Evolutionary conservation across 2,888 invertebrate genomes (phyloP), one percentile per base, ranked within the genome.

Genomic region (Temnothorax unifasciatus): DNA sequence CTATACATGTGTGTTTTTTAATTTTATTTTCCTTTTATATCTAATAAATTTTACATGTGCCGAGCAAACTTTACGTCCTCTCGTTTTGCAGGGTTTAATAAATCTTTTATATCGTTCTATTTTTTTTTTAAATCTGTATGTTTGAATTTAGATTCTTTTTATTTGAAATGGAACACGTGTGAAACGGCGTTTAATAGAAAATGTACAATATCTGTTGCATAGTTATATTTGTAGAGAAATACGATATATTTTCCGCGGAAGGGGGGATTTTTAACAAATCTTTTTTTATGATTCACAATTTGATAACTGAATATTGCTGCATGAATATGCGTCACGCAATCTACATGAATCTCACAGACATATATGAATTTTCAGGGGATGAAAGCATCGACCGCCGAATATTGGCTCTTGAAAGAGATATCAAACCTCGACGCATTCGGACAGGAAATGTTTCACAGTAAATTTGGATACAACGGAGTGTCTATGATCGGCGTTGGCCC

Each of bases 351-450:
- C 21, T 50, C 25, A 52, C 34, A 47, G 41, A 64, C 59, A 2
- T 29, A 57, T 50, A 18, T 57, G 18, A 52, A 84, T 86, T 85
- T 76, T 87, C 92, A 95, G 93, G 96, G 96, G 18, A 97, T 97
- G 97, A 96, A 97, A 85, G 95, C 96, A 11, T 96, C 97, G n/a
- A 97, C 97, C 59, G 98, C 98, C 3, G 97, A 98, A 93, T 98
- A 98, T 95, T 97, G 97, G 96, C 95, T 98, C 59, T 95, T 98
- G 69, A 97, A 98, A 93, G 97, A 97, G 94, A 97, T 97, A 81
- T 97, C 98, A 8, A 96, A 97, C 87, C 95, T 98, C 89, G 97
- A 97, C 89, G 97, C 97, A 50, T 98, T 98, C 94, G 98, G 98
- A 0, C 97, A 98, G 94, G 98, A 98, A 94, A 95, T 97, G 88